Evolutionary conservation across 2,113 vertebrate species (phyloP), one percentile per base, ranked within the genome.

Genomic region (Dolichotis patagonum): DNA sequence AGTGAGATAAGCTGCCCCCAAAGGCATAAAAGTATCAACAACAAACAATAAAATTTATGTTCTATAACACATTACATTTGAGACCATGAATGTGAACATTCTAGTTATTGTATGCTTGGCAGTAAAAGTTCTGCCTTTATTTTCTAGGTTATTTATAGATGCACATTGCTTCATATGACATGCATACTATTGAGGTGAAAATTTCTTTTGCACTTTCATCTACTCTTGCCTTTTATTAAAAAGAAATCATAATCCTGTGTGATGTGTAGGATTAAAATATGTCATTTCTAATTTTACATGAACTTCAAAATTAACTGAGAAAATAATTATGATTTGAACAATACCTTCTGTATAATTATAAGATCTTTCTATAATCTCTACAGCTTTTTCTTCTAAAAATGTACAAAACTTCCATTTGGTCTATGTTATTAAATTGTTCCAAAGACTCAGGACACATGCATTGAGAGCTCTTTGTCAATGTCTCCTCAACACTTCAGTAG

Each of bases 281-380:
- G 4, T 65, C 92, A 56, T 95, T 91, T 85, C 14, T 26, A 54
- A 86, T 73, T 80, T 90, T 80, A 85, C 24, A 58, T 69, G 75
- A 94, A 69, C 81, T 56, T 96, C 92, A 96, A 95, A 95, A 67
- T 91, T 91, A 94, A 87, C 62, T 91, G 78, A 90, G 81, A 94
- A 96, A 97, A 93, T 67, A 97, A 95, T 97, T 89, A 95, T 60
- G 49, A 93, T 80, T 75, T 84, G 67, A 97, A 82, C 26, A 85
- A 60, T 22, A 71, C 77, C 92, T 81, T 96, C 52, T 58, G 83
- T 52, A 24, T 93, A 91, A 96, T 80, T 93, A 84, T n/a, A 86
- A 24, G 49, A 49, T 63, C 62, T 58, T 93, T 84, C 28, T 67
- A 75, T 78, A 84, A 63, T 73, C 38, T 52, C 41, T 11, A 67